Percentiles rank a stretch among this genome's conserved stretches.
These are phyloP conservation scores for Saguinus midas DNA, from an alignment of 2,113 vertebrate genomes.

Conservation along the genomic window DNA sequence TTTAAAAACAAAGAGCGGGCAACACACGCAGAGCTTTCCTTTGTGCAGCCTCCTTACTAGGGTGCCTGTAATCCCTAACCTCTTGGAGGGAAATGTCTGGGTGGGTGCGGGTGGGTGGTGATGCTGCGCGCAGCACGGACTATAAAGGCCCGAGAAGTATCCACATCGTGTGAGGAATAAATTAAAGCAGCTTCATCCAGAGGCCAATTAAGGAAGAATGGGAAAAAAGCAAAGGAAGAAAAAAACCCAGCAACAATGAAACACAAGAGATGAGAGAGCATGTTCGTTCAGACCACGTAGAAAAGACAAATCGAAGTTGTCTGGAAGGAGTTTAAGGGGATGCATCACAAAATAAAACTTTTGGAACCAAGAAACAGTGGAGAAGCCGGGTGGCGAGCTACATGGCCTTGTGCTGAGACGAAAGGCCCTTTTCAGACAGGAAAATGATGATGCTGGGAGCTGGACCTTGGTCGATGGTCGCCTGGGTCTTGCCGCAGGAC, in stretches of 20 bases:
- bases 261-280: not conserved
- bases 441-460: not conserved
- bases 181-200: not conserved
- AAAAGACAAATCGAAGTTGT: not conserved
- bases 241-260: not conserved
- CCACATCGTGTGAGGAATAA: conserved; percentile 45
- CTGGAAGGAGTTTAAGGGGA: conserved; percentile 8
- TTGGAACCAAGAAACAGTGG: not conserved
- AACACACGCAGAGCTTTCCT: not conserved
- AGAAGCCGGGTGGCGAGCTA: not conserved
- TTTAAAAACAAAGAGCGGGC: conserved; percentile 37
- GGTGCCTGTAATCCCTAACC: not conserved
- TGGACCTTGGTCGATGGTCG: no score
- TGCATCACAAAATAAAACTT: not conserved
- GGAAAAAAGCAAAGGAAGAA: not conserved
- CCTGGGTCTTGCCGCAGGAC: not conserved
- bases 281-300: not conserved
- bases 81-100: not conserved
- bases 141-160: not conserved
- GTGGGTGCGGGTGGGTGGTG: not conserved
- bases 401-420: not conserved
- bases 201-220: not conserved
- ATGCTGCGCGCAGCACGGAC: accelerated
- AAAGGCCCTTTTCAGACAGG: not conserved
- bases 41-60: not conserved